These are phyloP conservation scores for Vireo altiloquus DNA, from an alignment of 2,113 vertebrate species.

Conservation along the genomic window DNA sequence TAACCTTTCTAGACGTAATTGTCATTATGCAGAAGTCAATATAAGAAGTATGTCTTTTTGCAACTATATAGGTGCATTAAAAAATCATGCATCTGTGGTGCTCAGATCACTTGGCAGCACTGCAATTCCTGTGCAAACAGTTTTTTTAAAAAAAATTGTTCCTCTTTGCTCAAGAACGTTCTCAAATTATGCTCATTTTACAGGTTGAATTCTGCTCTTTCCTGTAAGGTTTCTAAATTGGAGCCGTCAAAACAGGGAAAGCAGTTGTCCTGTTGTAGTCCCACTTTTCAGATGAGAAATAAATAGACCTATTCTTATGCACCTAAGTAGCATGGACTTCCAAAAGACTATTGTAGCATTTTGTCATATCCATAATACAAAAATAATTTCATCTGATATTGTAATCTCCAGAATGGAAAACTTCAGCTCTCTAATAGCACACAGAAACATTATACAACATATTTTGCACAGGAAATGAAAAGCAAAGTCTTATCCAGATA, in stretches of 20 bases:
- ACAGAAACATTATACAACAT: not conserved
- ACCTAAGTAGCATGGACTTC: not conserved
- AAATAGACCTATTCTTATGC: not conserved
- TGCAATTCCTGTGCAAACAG: not conserved
- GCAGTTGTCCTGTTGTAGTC: not conserved
- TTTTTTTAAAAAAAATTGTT: not conserved
- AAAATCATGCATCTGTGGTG: fast-evolving
- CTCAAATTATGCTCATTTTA: not conserved
- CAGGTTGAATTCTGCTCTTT: not conserved
- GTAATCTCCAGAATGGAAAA: not conserved
- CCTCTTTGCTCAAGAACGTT: not conserved
- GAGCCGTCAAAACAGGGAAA: not conserved
- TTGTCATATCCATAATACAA: not conserved
- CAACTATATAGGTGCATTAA: no score
- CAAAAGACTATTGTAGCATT: not conserved
- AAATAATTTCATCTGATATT: not conserved
- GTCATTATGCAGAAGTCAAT: not conserved
- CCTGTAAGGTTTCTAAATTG: not conserved
- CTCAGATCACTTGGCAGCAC: not conserved
- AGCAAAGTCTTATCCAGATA: conserved; percentile 19
- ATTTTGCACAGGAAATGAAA: conserved; percentile 20
- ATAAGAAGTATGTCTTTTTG: not conserved
- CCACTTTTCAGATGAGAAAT: not conserved
- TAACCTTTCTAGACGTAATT: not conserved
- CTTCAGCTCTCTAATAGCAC: not conserved